phyloP scores from a whole-genome alignment of 2,888 invertebrate genomes.

The Pachydiplax longipennis region DNA sequence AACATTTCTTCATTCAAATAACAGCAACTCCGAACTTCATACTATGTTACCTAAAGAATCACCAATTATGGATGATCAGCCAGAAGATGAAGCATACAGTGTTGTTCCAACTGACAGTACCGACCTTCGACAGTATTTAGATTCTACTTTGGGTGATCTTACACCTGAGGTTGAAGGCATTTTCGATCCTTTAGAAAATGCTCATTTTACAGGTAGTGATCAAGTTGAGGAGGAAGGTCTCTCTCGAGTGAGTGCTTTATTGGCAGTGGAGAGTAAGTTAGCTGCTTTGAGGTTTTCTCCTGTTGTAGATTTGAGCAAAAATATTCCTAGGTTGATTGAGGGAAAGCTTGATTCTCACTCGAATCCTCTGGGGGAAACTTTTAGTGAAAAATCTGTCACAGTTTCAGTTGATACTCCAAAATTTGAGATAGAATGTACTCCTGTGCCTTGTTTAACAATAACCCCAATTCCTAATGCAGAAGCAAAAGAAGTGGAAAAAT shows the following conservation, averaged over 20 bases:
- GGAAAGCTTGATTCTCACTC: background rate
- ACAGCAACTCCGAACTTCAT: background rate
- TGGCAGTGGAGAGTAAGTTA: background rate
- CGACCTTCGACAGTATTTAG: background rate
- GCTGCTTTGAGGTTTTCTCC: background rate
- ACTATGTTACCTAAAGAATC: background rate
- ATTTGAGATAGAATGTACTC: background rate
- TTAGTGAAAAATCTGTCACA: background rate
- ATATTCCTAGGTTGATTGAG: background rate
- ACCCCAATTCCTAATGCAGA: background rate
- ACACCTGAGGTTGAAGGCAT: background rate
- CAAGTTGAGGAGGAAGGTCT: background rate
- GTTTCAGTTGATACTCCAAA: background rate
- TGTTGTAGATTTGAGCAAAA: background rate
- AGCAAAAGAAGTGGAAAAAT: too few relatives aligned
- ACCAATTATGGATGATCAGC: background rate
- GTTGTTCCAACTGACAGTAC: background rate
- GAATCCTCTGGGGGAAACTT: background rate
- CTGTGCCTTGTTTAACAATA: background rate
- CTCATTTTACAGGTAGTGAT: background rate
- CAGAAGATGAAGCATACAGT: background rate
- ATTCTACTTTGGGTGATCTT: slow-evolving; percentile 3
- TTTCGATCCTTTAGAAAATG: background rate
- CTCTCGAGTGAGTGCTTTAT: background rate
- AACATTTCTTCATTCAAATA: background rate